These are phyloP conservation scores for Epinotia brunnichana DNA, from an alignment of 2,888 invertebrate species.

Conservation along the genomic window DNA sequence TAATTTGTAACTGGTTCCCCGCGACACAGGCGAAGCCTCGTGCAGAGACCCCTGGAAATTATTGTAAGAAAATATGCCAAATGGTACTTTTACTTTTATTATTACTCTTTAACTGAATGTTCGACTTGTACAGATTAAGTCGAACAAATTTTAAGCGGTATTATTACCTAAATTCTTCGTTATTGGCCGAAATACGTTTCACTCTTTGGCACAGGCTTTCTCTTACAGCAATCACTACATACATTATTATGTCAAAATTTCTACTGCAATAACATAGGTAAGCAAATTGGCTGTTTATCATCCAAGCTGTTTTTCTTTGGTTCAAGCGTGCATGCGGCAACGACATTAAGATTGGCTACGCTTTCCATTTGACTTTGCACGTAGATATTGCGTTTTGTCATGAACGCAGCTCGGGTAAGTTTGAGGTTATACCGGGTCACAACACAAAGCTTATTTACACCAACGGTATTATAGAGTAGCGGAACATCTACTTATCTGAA, in stretches of 20 bases:
- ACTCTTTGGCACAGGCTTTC: no score
- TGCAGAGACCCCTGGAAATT: no score
- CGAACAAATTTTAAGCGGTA: no score
- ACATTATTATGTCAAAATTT: background rate
- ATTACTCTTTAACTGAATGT: no score
- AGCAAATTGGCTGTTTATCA: conserved; percentile 54
- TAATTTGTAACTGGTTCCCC: no score
- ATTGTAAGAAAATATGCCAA: no score
- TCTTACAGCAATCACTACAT: no score
- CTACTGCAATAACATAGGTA: conserved; percentile 44
- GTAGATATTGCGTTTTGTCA: conserved; percentile 79
- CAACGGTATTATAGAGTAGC: background rate
- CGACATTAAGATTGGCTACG: conserved; percentile 79
- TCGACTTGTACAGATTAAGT: no score
- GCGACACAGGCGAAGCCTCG: no score
- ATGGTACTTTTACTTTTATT: no score
- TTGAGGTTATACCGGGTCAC: conserved; percentile 61
- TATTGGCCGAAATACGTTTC: no score
- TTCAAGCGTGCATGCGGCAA: conserved; percentile 71
- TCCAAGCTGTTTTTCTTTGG: conserved; percentile 68
- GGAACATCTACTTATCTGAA: background rate
- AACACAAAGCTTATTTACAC: conserved; percentile 8
- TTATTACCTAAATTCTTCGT: no score
- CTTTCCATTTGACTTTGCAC: conserved; percentile 79
- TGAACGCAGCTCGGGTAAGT: conserved; percentile 70